phyloP scores from a whole-genome alignment of 2,888 invertebrate species.

The Drosophila diplacantha region DNA sequence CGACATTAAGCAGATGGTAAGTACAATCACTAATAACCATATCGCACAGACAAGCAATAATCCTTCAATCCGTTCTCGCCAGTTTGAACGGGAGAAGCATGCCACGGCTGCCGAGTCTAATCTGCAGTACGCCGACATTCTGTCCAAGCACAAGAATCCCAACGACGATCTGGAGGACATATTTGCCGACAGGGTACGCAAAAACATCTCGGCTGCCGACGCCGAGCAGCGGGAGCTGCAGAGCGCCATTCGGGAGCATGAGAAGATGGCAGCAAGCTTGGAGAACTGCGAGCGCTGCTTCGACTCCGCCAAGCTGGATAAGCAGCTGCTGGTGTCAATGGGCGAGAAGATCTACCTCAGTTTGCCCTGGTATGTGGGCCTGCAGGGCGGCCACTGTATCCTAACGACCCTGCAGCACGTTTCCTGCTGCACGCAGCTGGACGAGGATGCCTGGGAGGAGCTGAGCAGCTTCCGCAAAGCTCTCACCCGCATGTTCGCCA shows the following conservation, averaged over 20 bases:
- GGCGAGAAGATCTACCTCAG: conserved; percentile 90
- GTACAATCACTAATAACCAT: background rate
- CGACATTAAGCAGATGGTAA: conserved; percentile 89
- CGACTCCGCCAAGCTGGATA: conserved; percentile 87
- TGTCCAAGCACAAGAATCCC: conserved; percentile 81
- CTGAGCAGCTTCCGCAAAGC: conserved; percentile 86
- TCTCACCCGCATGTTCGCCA: conserved; percentile 86
- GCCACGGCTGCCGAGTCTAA: conserved; percentile 89
- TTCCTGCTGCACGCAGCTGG: conserved; percentile 87
- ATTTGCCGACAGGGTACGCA: conserved; percentile 87
- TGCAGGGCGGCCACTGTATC: conserved; percentile 91
- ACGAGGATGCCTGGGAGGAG: conserved; percentile 97
- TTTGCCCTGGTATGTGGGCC: conserved; percentile 87
- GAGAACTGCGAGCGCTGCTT: conserved; percentile 91
- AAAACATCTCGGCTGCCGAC: conserved; percentile 81
- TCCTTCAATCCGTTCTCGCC: conserved; percentile 3
- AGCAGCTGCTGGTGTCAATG: conserved; percentile 90
- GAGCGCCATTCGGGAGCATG: conserved; percentile 86
- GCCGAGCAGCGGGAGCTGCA: conserved; percentile 82
- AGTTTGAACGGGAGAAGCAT: conserved; percentile 90
- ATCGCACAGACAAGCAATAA: background rate
- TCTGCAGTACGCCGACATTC: conserved; percentile 86
- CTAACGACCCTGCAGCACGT: conserved; percentile 91
- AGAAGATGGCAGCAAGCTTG: conserved; percentile 83
- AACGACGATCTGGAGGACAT: conserved; percentile 91